Evolutionary conservation across 2,797 vertebrate species (phyloP).

Genomic region (Lerista edwardsae): DNA sequence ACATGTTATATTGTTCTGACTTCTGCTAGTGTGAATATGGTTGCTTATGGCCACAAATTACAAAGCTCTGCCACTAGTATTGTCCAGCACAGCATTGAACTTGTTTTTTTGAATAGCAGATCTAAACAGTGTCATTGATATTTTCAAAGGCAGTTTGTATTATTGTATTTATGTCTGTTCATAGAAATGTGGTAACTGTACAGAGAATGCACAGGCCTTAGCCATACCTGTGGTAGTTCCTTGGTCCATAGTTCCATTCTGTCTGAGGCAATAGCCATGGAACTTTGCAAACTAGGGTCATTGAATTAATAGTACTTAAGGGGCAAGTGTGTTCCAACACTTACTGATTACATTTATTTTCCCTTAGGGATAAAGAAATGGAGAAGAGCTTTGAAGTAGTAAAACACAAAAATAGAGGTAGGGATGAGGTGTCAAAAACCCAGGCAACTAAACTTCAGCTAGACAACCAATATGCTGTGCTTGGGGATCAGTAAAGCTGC

Average conservation of each 20-base stretch:
- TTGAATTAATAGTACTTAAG: constrained; percentile 34
- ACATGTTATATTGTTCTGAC: not conserved
- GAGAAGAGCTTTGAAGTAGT: constrained; percentile 99
- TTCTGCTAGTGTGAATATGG: not conserved
- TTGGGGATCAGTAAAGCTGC: constrained; percentile 91
- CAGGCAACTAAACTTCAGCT: constrained; percentile 93
- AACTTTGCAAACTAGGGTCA: constrained; percentile 24
- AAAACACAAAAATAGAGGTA: constrained; percentile 94
- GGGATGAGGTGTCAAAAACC: constrained; percentile 88
- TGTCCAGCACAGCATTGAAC: not conserved
- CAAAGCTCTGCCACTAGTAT: not conserved
- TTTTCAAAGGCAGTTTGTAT: constrained; percentile 12
- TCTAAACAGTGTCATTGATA: not conserved
- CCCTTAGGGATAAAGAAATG: constrained; percentile 94
- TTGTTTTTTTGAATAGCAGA: not conserved
- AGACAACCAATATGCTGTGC: constrained; percentile 97
- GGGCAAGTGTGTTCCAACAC: constrained; percentile 64
- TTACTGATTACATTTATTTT: constrained; percentile 84
- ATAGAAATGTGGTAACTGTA: not conserved
- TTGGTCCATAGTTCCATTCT: not conserved
- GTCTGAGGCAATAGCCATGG: constrained; percentile 1
- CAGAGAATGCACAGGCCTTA: not conserved
- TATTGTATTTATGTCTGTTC: not conserved
- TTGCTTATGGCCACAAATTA: not conserved
- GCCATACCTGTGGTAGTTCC: not conserved